phyloP scores from a whole-genome alignment of 2,113 vertebrate species.

The Anseranas semipalmata region DNA sequence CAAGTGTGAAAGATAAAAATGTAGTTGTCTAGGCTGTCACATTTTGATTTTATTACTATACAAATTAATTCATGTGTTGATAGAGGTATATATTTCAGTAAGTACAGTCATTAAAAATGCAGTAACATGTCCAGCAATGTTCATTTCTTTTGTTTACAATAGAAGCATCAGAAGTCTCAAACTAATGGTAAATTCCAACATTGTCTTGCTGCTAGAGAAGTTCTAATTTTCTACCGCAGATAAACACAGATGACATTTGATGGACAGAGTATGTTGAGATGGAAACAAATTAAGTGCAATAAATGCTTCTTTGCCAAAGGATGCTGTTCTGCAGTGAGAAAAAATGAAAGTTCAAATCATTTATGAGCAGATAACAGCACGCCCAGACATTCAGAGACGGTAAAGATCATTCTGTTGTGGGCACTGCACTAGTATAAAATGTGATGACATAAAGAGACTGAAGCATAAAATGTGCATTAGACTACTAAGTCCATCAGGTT shows the following conservation, averaged over 20 bases:
- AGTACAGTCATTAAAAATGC: not conserved
- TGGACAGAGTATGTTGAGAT: not conserved
- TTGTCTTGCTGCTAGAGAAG: not conserved
- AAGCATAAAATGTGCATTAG: not conserved
- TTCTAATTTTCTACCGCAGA: not conserved
- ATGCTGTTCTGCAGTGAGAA: not conserved
- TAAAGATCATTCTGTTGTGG: not conserved
- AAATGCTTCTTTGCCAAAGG: not conserved
- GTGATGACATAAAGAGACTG: not conserved
- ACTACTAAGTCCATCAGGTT: not conserved
- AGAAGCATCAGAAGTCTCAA: not conserved
- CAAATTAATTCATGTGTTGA: not conserved
- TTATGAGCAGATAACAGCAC: not conserved
- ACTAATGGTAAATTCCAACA: not conserved
- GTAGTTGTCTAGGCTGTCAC: not conserved
- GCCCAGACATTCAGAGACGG: not conserved
- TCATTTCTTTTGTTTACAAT: not conserved
- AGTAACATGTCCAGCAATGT: not conserved
- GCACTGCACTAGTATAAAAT: not conserved
- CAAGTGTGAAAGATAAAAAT: not conserved
- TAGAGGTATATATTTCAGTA: not conserved
- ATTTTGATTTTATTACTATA: not conserved
- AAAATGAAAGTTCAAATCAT: not conserved
- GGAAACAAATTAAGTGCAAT: not conserved
- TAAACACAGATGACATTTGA: not conserved